phyloP scores from a whole-genome alignment of 2,888 invertebrate species.

The Campopleginae sp. region DNA sequence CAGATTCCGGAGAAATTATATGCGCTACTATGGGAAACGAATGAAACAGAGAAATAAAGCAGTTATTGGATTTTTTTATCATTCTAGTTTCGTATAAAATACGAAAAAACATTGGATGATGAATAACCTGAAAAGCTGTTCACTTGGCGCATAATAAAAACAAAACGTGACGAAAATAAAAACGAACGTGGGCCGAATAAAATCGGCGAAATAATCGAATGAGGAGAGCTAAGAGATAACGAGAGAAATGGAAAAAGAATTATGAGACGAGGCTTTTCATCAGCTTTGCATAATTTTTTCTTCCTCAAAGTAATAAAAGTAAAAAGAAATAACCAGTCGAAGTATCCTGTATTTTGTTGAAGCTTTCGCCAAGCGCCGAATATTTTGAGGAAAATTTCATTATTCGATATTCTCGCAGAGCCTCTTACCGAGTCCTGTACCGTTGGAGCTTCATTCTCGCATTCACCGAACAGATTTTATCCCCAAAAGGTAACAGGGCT shows the following conservation, averaged over 20 bases:
- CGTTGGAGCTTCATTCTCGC: not conserved
- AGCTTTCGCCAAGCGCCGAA: constrained; percentile 8
- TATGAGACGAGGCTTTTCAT: not conserved
- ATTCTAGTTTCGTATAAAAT: not conserved
- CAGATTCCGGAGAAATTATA: constrained; percentile 16
- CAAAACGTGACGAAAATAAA: not conserved
- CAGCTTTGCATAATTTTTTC: not conserved
- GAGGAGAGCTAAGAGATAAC: not conserved
- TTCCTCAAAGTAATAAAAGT: not conserved
- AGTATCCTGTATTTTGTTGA: not conserved
- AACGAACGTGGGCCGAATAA: not conserved
- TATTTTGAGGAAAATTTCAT: constrained; percentile 43
- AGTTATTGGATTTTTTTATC: not conserved
- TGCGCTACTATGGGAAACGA: constrained; percentile 5
- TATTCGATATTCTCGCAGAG: constrained; percentile 40
- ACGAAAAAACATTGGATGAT: not conserved
- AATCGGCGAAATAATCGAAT: not conserved
- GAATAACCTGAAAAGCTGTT: not conserved
- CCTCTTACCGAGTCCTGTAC: constrained; percentile 3
- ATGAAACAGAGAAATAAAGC: not conserved
- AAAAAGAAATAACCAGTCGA: not conserved
- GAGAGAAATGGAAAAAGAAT: not conserved
- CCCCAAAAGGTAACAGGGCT: constrained; percentile 24
- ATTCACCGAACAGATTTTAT: constrained; percentile 18
- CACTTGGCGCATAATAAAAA: not conserved